phyloP scores from a whole-genome alignment of 2,113 vertebrate species.

The Mirounga angustirostris region DNA sequence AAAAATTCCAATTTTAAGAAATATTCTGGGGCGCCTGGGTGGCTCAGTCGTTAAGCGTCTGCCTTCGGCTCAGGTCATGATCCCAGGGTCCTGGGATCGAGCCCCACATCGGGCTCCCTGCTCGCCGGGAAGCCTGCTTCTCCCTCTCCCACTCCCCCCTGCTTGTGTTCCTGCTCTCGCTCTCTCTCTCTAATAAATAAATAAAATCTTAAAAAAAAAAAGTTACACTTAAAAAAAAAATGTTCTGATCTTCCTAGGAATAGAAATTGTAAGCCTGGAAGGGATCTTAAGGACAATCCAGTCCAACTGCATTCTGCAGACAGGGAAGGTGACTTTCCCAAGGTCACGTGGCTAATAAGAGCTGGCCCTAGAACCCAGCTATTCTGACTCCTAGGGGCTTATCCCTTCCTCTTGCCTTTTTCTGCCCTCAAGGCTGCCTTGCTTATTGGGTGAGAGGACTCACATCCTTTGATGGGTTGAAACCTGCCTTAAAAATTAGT shows the following conservation, averaged over 20 bases:
- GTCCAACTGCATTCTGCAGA: background rate
- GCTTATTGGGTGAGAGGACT: background rate
- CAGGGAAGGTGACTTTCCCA: background rate
- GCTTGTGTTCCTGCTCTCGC: no score
- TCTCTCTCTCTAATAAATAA: no score
- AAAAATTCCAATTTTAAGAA: slow-evolving; percentile 30
- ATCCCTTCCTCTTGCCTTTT: background rate
- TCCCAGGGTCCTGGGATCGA: no score
- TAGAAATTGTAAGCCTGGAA: background rate
- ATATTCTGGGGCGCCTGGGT: background rate
- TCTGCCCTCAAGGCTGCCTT: background rate
- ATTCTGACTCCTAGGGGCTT: background rate
- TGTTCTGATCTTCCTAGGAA: slow-evolving; percentile 11
- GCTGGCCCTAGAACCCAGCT: no score
- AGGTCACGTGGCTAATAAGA: background rate
- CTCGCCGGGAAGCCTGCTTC: no score
- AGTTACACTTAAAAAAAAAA: background rate
- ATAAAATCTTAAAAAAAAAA: no score
- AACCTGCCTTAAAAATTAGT: background rate
- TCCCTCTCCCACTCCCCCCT: no score
- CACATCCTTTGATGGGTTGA: background rate
- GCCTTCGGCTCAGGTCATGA: no score
- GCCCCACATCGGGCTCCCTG: no score
- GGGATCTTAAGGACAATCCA: background rate
- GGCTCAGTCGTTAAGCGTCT: no score